Percentiles rank a stretch among this genome's conserved stretches.
Conservation (phyloP, 23 tunicate species). For the Phallusia fumigata region DNA sequence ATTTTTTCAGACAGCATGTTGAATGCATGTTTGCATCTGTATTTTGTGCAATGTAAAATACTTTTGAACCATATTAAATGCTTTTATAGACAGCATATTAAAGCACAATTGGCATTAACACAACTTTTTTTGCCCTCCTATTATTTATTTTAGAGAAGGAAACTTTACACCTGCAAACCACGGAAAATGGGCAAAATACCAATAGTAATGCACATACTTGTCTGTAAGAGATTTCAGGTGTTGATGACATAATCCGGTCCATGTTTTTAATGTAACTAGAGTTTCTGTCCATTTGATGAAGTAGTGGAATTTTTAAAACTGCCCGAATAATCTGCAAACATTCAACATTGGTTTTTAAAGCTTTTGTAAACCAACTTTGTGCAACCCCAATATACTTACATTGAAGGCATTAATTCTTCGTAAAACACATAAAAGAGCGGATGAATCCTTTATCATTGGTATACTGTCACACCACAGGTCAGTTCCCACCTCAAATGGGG, state of each 20-base stretch:
- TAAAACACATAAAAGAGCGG: slow-evolving; percentile 52
- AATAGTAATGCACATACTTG: slow-evolving; percentile 39
- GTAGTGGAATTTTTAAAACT: slow-evolving; percentile 5
- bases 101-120: too few species aligned
- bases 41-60: too few species aligned
- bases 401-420: slow-evolving; percentile 76
- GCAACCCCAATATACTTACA: slow-evolving; percentile 27
- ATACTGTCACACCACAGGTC: slow-evolving; percentile 53
- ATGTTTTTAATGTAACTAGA: background rate
- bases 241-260: slow-evolving; percentile 37
- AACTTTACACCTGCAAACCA: too few species aligned
- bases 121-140: too few species aligned
- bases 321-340: background rate
- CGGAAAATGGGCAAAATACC: too few species aligned
- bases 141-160: too few species aligned
- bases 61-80: too few species aligned
- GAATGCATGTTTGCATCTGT: too few species aligned
- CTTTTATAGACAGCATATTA: too few species aligned
- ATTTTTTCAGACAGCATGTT: too few species aligned
- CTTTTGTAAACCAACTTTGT: too few species aligned
- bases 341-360: background rate
- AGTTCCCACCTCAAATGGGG: slow-evolving; percentile 79
- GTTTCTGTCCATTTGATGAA: background rate
- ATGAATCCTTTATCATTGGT: slow-evolving; percentile 13
- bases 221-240: slow-evolving; percentile 65